phyloP scores from a whole-genome alignment of 2,113 vertebrate species.

The Helogale parvula region DNA sequence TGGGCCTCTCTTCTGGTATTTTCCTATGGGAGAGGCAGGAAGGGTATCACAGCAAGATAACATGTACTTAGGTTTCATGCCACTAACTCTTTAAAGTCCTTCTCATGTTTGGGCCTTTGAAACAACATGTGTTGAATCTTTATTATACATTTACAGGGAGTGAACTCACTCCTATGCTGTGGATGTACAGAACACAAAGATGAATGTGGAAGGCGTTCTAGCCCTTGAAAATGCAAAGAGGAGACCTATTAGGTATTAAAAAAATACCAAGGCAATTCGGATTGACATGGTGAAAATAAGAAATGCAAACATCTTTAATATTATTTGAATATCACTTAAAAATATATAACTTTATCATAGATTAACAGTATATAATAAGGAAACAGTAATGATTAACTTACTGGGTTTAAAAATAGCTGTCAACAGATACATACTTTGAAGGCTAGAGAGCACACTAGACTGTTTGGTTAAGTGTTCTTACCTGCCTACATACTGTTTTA shows the following conservation, averaged over 20 bases:
- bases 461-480: background rate
- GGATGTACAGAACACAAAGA: background rate
- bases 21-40: background rate
- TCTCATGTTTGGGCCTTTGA: background rate
- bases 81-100: background rate
- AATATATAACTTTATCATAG: background rate
- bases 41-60: background rate
- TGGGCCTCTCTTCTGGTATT: background rate
- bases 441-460: background rate
- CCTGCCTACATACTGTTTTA: conserved; percentile 7
- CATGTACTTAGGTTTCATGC: background rate
- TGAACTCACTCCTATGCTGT: background rate
- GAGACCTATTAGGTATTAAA: background rate
- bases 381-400: background rate
- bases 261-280: background rate
- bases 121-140: background rate
- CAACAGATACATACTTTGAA: background rate
- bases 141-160: background rate
- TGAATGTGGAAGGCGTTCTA: background rate
- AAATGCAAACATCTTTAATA: background rate
- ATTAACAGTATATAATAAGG: background rate
- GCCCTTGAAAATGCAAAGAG: background rate
- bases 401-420: background rate
- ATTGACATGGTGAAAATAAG: background rate
- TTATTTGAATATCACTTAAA: background rate